Percentiles rank a stretch among this genome's conserved stretches.
Evolutionary conservation across 2,888 invertebrate species (phyloP).

Genomic region (Microctonus aethiopoides): DNA sequence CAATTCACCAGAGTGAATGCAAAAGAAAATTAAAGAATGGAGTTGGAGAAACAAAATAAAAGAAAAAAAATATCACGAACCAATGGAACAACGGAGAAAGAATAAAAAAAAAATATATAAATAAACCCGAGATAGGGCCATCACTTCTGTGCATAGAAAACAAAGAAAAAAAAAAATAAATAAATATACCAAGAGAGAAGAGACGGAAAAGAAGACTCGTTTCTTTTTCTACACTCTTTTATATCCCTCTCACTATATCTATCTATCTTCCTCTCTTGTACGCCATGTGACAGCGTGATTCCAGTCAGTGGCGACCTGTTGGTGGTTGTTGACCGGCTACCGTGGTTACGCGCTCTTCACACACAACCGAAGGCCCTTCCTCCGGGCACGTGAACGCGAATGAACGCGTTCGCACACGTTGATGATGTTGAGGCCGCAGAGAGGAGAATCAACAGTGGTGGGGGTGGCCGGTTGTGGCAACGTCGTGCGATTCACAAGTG

Average conservation of each 20-base stretch:
- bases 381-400: slow-evolving; percentile 25
- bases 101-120: slow-evolving; percentile 27
- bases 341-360: slow-evolving; percentile 55
- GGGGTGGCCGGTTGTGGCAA: too few species aligned
- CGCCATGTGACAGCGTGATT: slow-evolving; percentile 53
- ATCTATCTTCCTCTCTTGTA: slow-evolving; percentile 34
- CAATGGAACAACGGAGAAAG: slow-evolving; percentile 1
- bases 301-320: slow-evolving; percentile 58
- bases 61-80: slow-evolving; percentile 15
- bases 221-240: slow-evolving; percentile 20
- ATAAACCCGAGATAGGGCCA: slow-evolving; percentile 33
- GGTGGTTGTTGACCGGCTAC: slow-evolving; percentile 53
- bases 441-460: slow-evolving; percentile 23
- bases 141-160: slow-evolving; percentile 25
- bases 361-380: slow-evolving; percentile 16
- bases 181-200: slow-evolving; percentile 14
- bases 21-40: slow-evolving; percentile 35
- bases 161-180: slow-evolving; percentile 33
- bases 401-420: slow-evolving; percentile 29
- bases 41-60: slow-evolving; percentile 28
- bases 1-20: slow-evolving; percentile 5
- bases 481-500: slow-evolving; percentile 23
- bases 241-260: background rate
- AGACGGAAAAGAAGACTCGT: slow-evolving; percentile 11
- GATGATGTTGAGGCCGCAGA: background rate